phyloP scores from a whole-genome alignment of 2,888 invertebrate species.

The Hypomecis punctinalis region DNA sequence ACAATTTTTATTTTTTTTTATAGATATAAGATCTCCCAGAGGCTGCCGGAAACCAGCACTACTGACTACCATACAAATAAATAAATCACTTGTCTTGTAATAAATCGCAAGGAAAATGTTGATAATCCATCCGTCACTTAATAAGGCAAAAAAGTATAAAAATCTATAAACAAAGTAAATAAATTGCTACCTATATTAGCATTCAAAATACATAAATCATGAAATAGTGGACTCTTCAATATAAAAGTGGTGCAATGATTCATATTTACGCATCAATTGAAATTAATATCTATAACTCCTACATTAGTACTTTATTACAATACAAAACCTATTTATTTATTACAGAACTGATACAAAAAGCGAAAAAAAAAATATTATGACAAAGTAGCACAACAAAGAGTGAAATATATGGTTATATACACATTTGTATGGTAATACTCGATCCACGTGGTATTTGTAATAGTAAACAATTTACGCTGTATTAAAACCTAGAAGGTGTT shows the following conservation, averaged over 20 bases:
- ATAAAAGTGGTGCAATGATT: conserved; percentile 39
- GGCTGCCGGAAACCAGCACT: too few species aligned
- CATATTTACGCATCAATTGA: conserved; percentile 29
- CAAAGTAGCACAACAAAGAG: neutral
- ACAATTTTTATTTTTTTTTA: too few species aligned
- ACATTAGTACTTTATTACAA: neutral
- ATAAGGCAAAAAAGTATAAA: neutral
- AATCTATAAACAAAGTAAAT: neutral
- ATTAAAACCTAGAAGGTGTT: neutral
- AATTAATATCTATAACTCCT: neutral
- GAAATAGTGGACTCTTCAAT: neutral
- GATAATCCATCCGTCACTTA: neutral
- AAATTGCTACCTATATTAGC: neutral
- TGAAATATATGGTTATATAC: conserved; percentile 8
- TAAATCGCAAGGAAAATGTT: neutral
- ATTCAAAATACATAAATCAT: conserved; percentile 3
- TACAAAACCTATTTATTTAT: neutral
- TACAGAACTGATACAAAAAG: neutral
- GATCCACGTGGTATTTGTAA: conserved; percentile 43
- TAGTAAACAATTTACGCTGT: conserved; percentile 31
- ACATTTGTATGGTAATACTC: conserved; percentile 34
- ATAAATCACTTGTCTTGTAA: neutral
- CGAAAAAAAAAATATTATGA: neutral
- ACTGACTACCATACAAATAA: too few species aligned
- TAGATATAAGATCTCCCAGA: too few species aligned